These are phyloP conservation scores for Trichopoda pennipes DNA, from an alignment of 2,888 invertebrate genomes.

Conservation along the genomic window DNA sequence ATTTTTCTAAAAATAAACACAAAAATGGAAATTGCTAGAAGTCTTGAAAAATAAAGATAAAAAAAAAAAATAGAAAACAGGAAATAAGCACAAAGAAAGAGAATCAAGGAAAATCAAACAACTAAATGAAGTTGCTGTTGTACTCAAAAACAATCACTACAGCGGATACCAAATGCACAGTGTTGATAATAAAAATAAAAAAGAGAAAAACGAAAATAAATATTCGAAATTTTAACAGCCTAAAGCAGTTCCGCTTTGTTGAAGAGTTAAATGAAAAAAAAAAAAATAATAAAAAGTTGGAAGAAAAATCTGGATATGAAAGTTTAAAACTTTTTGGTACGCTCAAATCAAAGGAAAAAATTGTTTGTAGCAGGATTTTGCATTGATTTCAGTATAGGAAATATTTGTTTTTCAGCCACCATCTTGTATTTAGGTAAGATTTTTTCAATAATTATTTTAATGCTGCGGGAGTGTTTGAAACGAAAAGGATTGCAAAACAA, in stretches of 20 bases:
- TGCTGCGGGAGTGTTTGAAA: slow-evolving; percentile 6
- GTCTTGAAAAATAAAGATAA: slow-evolving; percentile 19
- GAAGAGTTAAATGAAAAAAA: slow-evolving; percentile 66
- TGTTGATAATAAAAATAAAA: slow-evolving; percentile 23
- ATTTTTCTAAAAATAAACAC: slow-evolving; percentile 1
- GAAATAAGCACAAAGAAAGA: slow-evolving; percentile 56
- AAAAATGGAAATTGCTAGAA: slow-evolving; percentile 51
- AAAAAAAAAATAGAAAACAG: slow-evolving; percentile 40
- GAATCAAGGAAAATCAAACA: slow-evolving; percentile 58
- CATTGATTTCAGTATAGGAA: neutral
- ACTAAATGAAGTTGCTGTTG: slow-evolving; percentile 35
- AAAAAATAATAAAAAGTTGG: neutral
- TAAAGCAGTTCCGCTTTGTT: slow-evolving; percentile 66
- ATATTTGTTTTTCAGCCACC: neutral
- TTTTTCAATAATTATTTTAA: slow-evolving; percentile 61
- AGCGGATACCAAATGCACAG: slow-evolving; percentile 52
- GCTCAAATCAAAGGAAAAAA: neutral
- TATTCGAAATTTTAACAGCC: slow-evolving; percentile 59
- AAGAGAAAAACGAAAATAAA: slow-evolving; percentile 13
- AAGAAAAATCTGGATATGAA: slow-evolving; percentile 1
- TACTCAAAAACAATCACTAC: slow-evolving; percentile 50
- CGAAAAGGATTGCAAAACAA: slow-evolving; percentile 7
- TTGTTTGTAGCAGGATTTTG: neutral
- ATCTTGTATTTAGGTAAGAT: slow-evolving; percentile 16
- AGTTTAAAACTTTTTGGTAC: neutral